These are phyloP conservation scores for Saxidomus purpurata DNA, from an alignment of 1,140 invertebrate genomes.

Conservation along the genomic window DNA sequence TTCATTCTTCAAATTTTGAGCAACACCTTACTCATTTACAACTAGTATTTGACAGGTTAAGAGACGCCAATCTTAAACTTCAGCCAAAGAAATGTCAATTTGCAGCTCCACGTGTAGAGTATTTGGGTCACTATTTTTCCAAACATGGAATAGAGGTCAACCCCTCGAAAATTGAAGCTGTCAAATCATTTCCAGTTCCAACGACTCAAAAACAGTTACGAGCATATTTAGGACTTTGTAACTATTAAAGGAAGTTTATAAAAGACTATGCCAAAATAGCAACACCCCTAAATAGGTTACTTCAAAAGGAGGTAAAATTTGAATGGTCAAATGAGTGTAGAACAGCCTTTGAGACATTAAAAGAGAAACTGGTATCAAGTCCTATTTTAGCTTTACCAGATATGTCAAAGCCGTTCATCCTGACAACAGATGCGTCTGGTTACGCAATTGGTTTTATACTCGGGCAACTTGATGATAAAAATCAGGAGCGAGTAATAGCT, in stretches of 20 bases:
- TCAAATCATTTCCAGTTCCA: constrained; percentile 12
- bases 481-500: constrained; percentile 33
- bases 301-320: constrained; percentile 40
- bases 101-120: constrained; percentile 63
- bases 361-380: constrained; percentile 39
- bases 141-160: constrained; percentile 60
- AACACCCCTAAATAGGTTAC: constrained; percentile 55
- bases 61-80: constrained; percentile 64
- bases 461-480: constrained; percentile 54
- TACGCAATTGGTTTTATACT: constrained; percentile 52
- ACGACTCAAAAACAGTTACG: not conserved
- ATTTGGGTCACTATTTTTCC: constrained; percentile 68
- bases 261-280: constrained; percentile 50
- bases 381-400: constrained; percentile 67
- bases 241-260: constrained; percentile 55
- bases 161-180: constrained; percentile 19
- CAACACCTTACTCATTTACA: constrained; percentile 66
- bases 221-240: constrained; percentile 6
- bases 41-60: constrained; percentile 61
- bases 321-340: not conserved
- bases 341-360: constrained; percentile 50
- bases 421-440: constrained; percentile 70
- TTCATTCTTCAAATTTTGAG: constrained; percentile 57
- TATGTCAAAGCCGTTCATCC: constrained; percentile 64
- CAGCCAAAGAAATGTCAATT: constrained; percentile 73